Percentiles rank a stretch among this genome's conserved stretches.
phyloP scores from a whole-genome alignment of 92 coral and sea anemone genomes.

The Epizoanthus fatuus region DNA sequence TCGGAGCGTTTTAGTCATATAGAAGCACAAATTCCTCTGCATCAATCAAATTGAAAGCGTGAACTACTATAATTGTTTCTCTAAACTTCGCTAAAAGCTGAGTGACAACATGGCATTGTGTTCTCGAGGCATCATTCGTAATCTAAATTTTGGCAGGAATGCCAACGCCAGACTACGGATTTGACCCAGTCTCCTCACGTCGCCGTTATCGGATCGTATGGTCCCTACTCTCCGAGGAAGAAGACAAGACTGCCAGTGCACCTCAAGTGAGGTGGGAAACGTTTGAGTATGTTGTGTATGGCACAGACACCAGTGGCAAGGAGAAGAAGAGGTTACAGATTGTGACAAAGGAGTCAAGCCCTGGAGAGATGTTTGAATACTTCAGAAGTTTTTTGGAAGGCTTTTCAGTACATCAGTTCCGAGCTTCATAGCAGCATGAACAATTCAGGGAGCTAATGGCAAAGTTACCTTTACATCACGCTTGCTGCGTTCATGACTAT shows the following conservation, averaged over 20 bases:
- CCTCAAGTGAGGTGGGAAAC: constrained; percentile 60
- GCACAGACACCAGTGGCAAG: constrained; percentile 22
- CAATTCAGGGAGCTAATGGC: constrained; percentile 37
- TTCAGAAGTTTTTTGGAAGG: constrained; percentile 32
- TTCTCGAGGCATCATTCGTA: too few species aligned
- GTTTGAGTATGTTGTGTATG: constrained; percentile 55
- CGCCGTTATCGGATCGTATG: too few species aligned
- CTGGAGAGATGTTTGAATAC: constrained; percentile 72
- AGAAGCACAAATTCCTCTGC: too few species aligned
- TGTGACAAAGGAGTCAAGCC: constrained; percentile 46
- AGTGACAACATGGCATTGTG: too few species aligned
- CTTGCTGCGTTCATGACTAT: constrained; percentile 56
- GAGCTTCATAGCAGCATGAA: constrained; percentile 65
- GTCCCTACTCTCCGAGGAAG: constrained; percentile 7
- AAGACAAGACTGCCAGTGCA: constrained; percentile 30
- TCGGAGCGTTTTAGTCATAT: too few species aligned
- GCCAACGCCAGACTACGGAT: too few species aligned
- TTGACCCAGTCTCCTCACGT: too few species aligned
- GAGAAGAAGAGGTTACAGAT: constrained; percentile 56
- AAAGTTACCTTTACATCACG: constrained; percentile 53
- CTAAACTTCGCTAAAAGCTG: too few species aligned
- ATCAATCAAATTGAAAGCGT: too few species aligned
- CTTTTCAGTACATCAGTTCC: constrained; percentile 71
- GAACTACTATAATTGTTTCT: too few species aligned
- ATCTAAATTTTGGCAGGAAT: too few species aligned